These are phyloP conservation scores for Muscina levida DNA, from an alignment of 2,888 invertebrate species.

Conservation along the genomic window DNA sequence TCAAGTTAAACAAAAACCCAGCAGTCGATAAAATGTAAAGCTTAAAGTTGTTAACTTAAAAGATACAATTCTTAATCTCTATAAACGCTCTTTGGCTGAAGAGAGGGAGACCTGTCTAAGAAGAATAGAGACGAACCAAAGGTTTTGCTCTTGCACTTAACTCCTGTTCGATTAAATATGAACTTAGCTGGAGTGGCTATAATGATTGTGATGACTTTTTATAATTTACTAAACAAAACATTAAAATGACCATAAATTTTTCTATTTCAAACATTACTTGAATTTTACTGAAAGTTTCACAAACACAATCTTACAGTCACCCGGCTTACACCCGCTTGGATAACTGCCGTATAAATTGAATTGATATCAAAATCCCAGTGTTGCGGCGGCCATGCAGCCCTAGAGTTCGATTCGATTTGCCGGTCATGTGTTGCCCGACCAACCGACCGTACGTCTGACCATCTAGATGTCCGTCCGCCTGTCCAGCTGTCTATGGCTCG, in stretches of 20 bases:
- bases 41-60: not conserved
- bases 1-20: not conserved
- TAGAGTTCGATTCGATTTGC: too few species aligned
- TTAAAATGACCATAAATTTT: conserved; percentile 52
- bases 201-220: conserved; percentile 42
- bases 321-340: too few species aligned
- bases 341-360: too few species aligned
- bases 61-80: not conserved
- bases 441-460: too few species aligned
- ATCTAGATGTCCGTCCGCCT: not conserved
- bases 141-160: not conserved
- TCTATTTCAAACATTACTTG: conserved; percentile 24
- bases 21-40: conserved; percentile 13
- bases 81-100: too few species aligned
- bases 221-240: conserved; percentile 59
- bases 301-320: not conserved
- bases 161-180: conserved; percentile 49
- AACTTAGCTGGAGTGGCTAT: conserved; percentile 39
- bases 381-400: too few species aligned
- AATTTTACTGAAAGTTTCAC: not conserved
- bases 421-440: too few species aligned
- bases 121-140: too few species aligned
- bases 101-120: too few species aligned
- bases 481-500: too few species aligned
- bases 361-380: too few species aligned